Percentiles rank a stretch among this genome's conserved stretches.
Conservation (phyloP, 2,113 vertebrate genomes). For the Actenoides lindsayi region DNA sequence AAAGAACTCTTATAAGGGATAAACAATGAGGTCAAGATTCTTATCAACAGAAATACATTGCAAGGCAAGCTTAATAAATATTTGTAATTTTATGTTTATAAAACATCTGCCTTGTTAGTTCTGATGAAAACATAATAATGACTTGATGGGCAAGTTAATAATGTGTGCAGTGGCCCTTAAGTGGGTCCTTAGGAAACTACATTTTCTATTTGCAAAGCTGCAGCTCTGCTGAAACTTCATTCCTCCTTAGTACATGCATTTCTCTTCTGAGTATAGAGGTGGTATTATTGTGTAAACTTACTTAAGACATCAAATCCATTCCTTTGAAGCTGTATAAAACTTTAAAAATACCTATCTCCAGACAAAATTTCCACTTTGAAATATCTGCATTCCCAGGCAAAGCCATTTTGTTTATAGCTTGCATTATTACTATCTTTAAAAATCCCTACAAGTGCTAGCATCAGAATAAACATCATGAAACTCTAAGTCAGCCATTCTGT, state of each 20-base stretch:
- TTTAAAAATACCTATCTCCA: not conserved
- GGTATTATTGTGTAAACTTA: not conserved
- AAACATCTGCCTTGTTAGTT: constrained; percentile 8
- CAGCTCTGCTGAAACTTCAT: not conserved
- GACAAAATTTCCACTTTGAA: not conserved
- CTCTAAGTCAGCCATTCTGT: not conserved
- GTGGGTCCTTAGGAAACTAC: not conserved
- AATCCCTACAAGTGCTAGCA: not conserved
- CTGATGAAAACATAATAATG: not conserved
- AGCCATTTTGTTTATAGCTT: not conserved
- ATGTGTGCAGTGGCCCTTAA: not conserved
- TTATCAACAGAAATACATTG: constrained; percentile 2
- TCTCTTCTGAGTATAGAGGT: not conserved
- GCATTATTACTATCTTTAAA: not conserved
- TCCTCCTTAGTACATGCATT: not conserved
- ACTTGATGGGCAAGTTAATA: not conserved
- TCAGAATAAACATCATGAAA: not conserved
- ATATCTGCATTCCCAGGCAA: not conserved
- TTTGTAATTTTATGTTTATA: not conserved
- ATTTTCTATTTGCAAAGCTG: not conserved
- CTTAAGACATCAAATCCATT: not conserved
- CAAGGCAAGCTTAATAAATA: constrained; percentile 12
- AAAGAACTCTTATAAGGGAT: not conserved
- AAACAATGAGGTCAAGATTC: constrained; percentile 22
- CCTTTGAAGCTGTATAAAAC: not conserved